Conservation (phyloP, 1,140 invertebrate species). For the Cyphomyrmex costatus region DNA sequence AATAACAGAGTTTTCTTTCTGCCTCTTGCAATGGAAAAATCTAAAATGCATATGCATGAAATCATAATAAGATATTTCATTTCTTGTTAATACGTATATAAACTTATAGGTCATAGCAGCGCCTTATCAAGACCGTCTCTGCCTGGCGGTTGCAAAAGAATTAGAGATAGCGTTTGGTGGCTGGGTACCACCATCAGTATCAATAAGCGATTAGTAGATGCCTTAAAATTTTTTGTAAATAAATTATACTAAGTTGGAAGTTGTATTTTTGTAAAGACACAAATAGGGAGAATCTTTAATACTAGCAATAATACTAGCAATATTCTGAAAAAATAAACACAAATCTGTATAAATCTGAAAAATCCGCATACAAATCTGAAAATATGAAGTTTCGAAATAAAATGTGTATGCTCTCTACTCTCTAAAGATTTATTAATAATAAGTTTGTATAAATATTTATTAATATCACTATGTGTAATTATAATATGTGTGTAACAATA, state of each 20-base stretch:
- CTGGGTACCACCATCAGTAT: constrained; percentile 87
- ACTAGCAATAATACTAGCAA: too few relatives aligned
- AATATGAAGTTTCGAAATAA: background rate
- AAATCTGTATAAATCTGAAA: too few relatives aligned
- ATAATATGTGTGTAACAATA: constrained; percentile 9
- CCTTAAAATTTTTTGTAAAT: background rate
- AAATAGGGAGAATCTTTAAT: too few relatives aligned
- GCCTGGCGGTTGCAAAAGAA: constrained; percentile 91
- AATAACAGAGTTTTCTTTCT: background rate
- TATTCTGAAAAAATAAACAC: too few relatives aligned
- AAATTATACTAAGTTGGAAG: background rate
- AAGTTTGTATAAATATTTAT: constrained; percentile 20
- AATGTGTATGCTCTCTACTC: background rate
- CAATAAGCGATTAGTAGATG: background rate
- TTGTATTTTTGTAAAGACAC: background rate
- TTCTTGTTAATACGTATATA: background rate
- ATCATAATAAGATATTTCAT: background rate
- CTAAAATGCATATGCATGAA: background rate
- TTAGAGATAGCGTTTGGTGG: constrained; percentile 94
- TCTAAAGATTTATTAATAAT: constrained; percentile 25
- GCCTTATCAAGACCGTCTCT: constrained; percentile 90
- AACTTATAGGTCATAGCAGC: constrained; percentile 88
- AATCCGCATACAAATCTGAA: too few relatives aligned
- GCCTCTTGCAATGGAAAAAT: background rate
- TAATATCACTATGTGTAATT: constrained; percentile 9